Percentiles rank a stretch among this genome's conserved stretches.
Conservation (phyloP, 1,140 invertebrate genomes). For the Helicoverpa armigera region DNA sequence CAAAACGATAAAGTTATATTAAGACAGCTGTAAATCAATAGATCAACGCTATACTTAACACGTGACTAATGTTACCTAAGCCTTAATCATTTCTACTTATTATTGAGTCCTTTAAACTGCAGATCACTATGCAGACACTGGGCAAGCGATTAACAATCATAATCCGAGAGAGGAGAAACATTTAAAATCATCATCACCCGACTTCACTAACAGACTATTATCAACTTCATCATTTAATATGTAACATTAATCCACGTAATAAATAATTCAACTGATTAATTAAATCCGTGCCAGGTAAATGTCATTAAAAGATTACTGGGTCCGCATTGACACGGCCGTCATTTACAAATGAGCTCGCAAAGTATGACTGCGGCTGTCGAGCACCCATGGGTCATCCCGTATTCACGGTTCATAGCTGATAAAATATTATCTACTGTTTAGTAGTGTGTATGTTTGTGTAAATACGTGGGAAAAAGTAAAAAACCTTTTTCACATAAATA, state of each 20-base stretch:
- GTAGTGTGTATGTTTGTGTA: too few relatives aligned
- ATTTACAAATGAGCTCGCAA: slow-evolving; percentile 27
- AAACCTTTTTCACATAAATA: too few relatives aligned
- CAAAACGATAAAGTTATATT: too few relatives aligned
- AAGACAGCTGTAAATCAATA: too few relatives aligned
- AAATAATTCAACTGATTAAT: slow-evolving; percentile 25
- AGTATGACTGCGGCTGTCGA: background rate
- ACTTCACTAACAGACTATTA: background rate
- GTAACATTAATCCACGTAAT: background rate
- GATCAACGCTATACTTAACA: too few relatives aligned
- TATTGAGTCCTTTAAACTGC: too few relatives aligned
- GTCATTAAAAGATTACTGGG: slow-evolving; percentile 30
- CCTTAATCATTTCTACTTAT: too few relatives aligned
- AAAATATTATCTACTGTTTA: slow-evolving; percentile 15
- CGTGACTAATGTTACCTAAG: too few relatives aligned
- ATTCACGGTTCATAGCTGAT: slow-evolving; percentile 32
- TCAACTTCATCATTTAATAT: background rate
- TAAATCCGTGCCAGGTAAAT: slow-evolving; percentile 17
- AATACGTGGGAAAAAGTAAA: too few relatives aligned
- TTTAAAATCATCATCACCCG: background rate
- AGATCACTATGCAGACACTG: too few relatives aligned
- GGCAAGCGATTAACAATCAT: too few relatives aligned
- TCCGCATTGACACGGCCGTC: slow-evolving; percentile 17
- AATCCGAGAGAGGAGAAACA: too few relatives aligned
- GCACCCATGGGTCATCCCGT: slow-evolving; percentile 40